Evolutionary conservation across 2,888 invertebrate species (phyloP).

Genomic region (Chrysolina haemoptera): DNA sequence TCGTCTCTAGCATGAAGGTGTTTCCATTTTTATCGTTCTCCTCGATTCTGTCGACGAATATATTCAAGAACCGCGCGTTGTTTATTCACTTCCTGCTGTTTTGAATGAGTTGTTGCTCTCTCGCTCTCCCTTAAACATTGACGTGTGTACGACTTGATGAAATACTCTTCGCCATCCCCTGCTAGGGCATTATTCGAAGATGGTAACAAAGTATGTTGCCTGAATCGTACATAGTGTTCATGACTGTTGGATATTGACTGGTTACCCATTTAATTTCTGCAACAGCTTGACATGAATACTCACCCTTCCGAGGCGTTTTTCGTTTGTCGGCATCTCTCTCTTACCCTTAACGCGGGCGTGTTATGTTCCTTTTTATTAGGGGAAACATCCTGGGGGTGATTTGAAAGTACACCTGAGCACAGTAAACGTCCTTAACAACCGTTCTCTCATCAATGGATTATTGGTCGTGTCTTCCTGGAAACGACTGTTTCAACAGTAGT

Average conservation of each 20-base stretch:
- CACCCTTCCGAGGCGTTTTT: constrained; percentile 23
- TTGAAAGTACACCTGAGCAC: constrained; percentile 29
- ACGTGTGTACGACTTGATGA: constrained; percentile 15
- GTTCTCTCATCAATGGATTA: constrained; percentile 30
- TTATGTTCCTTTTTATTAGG: constrained; percentile 24
- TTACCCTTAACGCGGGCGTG: not conserved
- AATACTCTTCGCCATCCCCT: not conserved
- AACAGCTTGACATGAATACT: constrained; percentile 30
- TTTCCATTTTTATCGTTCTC: constrained; percentile 2
- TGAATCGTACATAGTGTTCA: constrained; percentile 21
- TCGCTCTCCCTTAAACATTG: constrained; percentile 15
- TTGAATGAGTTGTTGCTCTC: constrained; percentile 10
- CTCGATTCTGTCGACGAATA: constrained; percentile 5
- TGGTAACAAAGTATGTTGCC: constrained; percentile 26
- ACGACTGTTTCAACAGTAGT: constrained; percentile 22
- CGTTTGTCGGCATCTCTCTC: constrained; percentile 4
- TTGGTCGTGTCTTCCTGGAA: constrained; percentile 21
- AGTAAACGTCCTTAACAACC: constrained; percentile 31
- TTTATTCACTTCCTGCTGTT: constrained; percentile 26
- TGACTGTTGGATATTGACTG: constrained; percentile 30
- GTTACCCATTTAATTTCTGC: constrained; percentile 32
- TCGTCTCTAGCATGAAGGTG: not conserved
- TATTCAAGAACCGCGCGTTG: constrained; percentile 11
- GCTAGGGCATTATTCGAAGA: constrained; percentile 15
- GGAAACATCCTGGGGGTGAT: constrained; percentile 31